These are phyloP conservation scores for Mya arenaria DNA, from an alignment of 1,140 invertebrate species.

Conservation along the genomic window DNA sequence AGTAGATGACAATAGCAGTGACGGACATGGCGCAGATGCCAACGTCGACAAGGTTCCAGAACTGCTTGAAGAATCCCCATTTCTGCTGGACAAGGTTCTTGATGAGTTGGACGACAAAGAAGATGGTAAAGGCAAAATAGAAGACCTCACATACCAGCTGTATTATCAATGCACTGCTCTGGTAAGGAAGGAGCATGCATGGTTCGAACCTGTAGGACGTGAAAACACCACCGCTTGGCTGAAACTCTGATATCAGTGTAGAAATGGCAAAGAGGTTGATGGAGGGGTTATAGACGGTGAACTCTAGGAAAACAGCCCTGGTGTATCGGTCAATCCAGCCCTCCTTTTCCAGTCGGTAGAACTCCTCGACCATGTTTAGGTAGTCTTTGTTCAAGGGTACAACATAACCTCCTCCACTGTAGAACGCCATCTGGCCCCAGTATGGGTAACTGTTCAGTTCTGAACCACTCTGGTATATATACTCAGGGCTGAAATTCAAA, in stretches of 20 bases:
- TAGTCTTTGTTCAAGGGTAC: slow-evolving; percentile 81
- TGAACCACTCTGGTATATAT: slow-evolving; percentile 74
- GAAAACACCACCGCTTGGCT: slow-evolving; percentile 82
- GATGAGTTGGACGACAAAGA: slow-evolving; percentile 82
- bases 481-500: slow-evolving; percentile 72
- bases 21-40: slow-evolving; percentile 80
- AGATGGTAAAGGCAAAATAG: slow-evolving; percentile 80
- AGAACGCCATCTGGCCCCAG: slow-evolving; percentile 81
- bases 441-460: slow-evolving; percentile 82
- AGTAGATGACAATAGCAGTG: slow-evolving; percentile 79
- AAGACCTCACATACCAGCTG: slow-evolving; percentile 75
- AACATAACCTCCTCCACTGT: slow-evolving; percentile 84
- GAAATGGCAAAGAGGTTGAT: slow-evolving; percentile 82
- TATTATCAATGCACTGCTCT: slow-evolving; percentile 72
- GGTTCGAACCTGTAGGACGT: slow-evolving; percentile 83
- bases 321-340: slow-evolving; percentile 84
- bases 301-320: slow-evolving; percentile 84
- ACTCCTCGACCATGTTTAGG: slow-evolving; percentile 72
- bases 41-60: slow-evolving; percentile 82
- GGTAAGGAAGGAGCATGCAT: slow-evolving; percentile 76
- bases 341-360: slow-evolving; percentile 78
- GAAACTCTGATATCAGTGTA: slow-evolving; percentile 83
- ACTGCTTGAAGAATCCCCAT: slow-evolving; percentile 78
- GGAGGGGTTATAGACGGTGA: slow-evolving; percentile 84
- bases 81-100: slow-evolving; percentile 70